These are phyloP conservation scores for Diogma glabrata DNA, from an alignment of 2,888 invertebrate genomes.

Conservation along the genomic window DNA sequence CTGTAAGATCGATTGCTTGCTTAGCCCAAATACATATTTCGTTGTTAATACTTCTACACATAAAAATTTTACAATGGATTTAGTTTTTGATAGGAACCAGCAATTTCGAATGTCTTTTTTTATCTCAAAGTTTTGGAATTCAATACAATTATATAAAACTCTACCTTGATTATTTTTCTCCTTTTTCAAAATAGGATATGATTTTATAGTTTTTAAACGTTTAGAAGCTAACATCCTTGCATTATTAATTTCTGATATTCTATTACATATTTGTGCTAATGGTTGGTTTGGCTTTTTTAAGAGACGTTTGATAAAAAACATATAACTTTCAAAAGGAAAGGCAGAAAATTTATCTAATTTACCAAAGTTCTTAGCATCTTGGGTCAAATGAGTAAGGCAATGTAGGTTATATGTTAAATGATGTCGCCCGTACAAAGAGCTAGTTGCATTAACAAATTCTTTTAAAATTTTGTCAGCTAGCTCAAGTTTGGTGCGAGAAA, in stretches of 20 bases:
- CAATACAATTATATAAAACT: background rate
- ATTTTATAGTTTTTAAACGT: background rate
- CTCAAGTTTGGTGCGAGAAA: slow-evolving; percentile 10
- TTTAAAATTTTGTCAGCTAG: slow-evolving; percentile 16
- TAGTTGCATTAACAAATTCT: slow-evolving; percentile 19
- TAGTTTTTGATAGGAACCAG: background rate
- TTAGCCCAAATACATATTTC: background rate
- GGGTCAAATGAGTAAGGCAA: slow-evolving; percentile 20
- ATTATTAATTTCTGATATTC: slow-evolving; percentile 13
- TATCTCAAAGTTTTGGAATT: background rate
- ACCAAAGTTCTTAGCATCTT: slow-evolving; percentile 18
- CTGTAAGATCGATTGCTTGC: background rate
- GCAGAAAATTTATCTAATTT: slow-evolving; percentile 20
- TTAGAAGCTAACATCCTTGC: background rate
- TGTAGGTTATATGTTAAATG: slow-evolving; percentile 12
- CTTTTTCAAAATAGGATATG: background rate
- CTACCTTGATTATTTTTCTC: background rate
- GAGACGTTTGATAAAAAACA: slow-evolving; percentile 18
- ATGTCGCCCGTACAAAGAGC: slow-evolving; percentile 18
- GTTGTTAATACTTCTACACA: background rate
- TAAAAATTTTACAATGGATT: background rate
- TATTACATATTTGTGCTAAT: slow-evolving; percentile 19
- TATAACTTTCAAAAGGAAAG: slow-evolving; percentile 20
- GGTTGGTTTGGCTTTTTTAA: slow-evolving; percentile 16
- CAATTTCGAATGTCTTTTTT: background rate